phyloP scores from a whole-genome alignment of 2,113 vertebrate species.

The Turnix velox region DNA sequence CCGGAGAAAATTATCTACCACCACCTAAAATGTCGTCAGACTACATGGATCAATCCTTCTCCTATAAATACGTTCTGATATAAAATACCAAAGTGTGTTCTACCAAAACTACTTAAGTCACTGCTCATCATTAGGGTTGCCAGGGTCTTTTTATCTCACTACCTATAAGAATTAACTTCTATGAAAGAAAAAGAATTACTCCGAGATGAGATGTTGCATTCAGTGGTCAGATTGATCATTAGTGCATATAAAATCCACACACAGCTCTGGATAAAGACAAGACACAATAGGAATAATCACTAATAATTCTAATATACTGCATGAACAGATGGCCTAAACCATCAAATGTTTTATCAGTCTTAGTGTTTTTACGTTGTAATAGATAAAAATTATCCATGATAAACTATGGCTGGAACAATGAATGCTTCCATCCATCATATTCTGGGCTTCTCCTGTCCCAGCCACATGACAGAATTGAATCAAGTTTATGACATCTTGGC shows the following conservation, averaged over 20 bases:
- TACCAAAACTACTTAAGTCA: not conserved
- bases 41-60: not conserved
- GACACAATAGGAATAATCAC: not conserved
- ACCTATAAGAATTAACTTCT: not conserved
- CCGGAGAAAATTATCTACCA: not conserved
- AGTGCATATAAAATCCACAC: not conserved
- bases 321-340: constrained; percentile 24
- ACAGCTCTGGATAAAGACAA: not conserved
- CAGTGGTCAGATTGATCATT: not conserved
- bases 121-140: not conserved
- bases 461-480: not conserved
- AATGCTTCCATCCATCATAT: constrained; percentile 12
- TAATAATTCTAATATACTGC: not conserved
- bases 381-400: constrained; percentile 4
- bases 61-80: not conserved
- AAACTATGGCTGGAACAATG: not conserved
- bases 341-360: not conserved
- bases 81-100: not conserved
- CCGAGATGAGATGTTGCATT: not conserved
- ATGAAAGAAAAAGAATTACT: not conserved
- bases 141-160: not conserved
- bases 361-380: not conserved
- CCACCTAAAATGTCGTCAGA: not conserved
- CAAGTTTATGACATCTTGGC: constrained; percentile 8
- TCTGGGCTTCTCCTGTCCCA: not conserved